Evolutionary conservation across 2,113 vertebrate species (phyloP), one percentile per base, ranked within the genome.

Genomic region (Clarias magur): DNA sequence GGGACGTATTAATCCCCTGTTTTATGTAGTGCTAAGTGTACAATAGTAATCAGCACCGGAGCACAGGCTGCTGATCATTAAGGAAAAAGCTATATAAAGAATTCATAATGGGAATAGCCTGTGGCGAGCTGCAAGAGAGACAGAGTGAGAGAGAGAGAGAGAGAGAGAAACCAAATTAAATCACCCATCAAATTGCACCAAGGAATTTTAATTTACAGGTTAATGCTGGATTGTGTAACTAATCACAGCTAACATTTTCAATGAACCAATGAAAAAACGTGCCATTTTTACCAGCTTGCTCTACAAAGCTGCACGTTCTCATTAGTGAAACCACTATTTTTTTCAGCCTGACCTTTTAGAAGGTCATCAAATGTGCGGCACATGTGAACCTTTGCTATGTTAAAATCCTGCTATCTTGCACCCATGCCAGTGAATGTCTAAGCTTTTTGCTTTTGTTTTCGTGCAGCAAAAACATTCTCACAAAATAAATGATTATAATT

Each of bases 21-120:
- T 99, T 99, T 99, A 99, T 99, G 98, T 99, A 99, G 97, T 99
- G 98, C 97, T 99, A 99, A 99, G 98, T 99, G 98, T 99, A 99
- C 98, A 99, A 99, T 99, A 97, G 98, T 99, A 99, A 99, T 99
- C 98, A 99, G 98, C 97, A 97, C 95, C 97, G 96, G 96, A 97
- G 96, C 96, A 97, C 96, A 97, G 97, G 96, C 96, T 97, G 96
- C 97, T 99, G 97, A 99, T 99, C 98, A 99, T 97, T 99, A 98
- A 98, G 97, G 97, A 97, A 98, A 98, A 97, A 96, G 97, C 97
- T 99, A 97, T 99, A 99, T 98, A 99, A 99, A 99, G 98, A 99
- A 98, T 99, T 99, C 97, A 99, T 99, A 98, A 99, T 99, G 97
- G 97, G 97, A 99, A 99, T 98, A 99, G 97, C 97, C 97, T 95